These are phyloP conservation scores for Chloropsis hardwickii DNA, from an alignment of 2,113 vertebrate genomes.

Conservation along the genomic window DNA sequence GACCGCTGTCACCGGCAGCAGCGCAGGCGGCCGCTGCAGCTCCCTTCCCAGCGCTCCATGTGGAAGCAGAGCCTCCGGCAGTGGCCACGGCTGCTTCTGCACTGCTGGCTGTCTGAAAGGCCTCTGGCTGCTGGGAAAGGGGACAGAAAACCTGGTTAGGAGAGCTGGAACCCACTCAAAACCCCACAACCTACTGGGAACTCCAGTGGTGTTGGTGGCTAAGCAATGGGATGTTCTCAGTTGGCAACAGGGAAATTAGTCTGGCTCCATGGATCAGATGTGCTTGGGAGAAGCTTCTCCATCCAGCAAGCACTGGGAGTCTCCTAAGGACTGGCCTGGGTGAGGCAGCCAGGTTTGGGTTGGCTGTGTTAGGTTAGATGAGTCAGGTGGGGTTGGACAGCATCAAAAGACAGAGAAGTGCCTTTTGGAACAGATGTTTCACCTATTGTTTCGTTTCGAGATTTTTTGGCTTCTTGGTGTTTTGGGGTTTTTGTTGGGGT, in stretches of 20 bases:
- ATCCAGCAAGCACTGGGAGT: not conserved
- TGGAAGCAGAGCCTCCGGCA: slow-evolving; percentile 66
- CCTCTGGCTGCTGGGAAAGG: not conserved
- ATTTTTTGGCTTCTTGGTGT: not conserved
- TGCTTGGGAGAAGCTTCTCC: not conserved
- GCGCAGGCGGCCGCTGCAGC: slow-evolving; percentile 10
- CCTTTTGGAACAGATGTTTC: not conserved
- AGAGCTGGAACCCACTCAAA: not conserved
- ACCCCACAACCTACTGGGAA: not conserved
- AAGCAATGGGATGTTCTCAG: not conserved
- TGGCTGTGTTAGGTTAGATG: not conserved
- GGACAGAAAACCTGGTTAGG: not conserved
- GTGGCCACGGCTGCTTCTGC: slow-evolving; percentile 4
- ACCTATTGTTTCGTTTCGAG: fast-evolving
- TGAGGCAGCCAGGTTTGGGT: not conserved
- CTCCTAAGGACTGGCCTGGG: not conserved
- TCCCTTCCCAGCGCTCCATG: slow-evolving; percentile 43
- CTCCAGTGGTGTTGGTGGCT: not conserved
- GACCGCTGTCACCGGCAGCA: slow-evolving; percentile 29
- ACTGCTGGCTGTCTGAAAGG: slow-evolving; percentile 1
- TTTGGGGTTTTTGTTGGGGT: fast-evolving
- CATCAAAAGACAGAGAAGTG: not conserved
- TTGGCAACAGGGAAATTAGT: fast-evolving
- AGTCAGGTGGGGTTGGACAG: not conserved
- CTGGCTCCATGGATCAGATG: not conserved